Conservation (phyloP, 53 echinoderm and acorn worm species). For the Holothuria leucospilota region DNA sequence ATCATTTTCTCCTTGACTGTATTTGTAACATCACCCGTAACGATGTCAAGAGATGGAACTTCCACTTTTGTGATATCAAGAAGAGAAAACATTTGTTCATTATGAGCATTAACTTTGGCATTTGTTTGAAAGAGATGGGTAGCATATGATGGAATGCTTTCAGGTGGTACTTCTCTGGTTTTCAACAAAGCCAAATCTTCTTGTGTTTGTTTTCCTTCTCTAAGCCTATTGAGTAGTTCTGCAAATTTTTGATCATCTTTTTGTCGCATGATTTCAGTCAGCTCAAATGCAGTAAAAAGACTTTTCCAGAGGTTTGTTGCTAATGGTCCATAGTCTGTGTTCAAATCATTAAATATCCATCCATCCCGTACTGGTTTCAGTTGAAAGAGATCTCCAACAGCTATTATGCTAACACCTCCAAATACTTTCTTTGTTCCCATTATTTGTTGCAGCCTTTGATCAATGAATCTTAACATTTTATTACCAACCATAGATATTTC, state of each 20-base stretch:
- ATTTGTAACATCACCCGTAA: constrained; percentile 19
- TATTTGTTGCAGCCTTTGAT: constrained; percentile 61
- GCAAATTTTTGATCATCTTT: constrained; percentile 65
- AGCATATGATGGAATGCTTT: constrained; percentile 1
- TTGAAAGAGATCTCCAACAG: constrained; percentile 67
- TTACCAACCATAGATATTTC: constrained; percentile 60
- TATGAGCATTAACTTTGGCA: constrained; percentile 12
- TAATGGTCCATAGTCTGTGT: constrained; percentile 25
- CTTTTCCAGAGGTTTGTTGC: constrained; percentile 63
- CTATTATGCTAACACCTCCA: constrained; percentile 64
- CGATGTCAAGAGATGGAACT: constrained; percentile 1
- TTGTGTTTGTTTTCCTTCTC: constrained; percentile 65
- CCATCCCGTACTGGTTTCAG: constrained; percentile 61
- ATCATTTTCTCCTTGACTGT: constrained; percentile 19
- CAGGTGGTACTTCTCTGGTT: background rate
- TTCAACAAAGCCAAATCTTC: constrained; percentile 21
- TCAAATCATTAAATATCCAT: constrained; percentile 53
- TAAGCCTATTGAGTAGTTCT: constrained; percentile 59
- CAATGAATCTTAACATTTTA: constrained; percentile 48
- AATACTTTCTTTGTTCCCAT: constrained; percentile 46
- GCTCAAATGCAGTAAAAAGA: constrained; percentile 51
- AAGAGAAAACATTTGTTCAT: background rate
- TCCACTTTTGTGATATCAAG: background rate
- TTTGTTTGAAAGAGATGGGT: constrained; percentile 32
- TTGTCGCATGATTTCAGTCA: constrained; percentile 72